Evolutionary conservation across 1,140 invertebrate genomes (phyloP).

Genomic region (Nylanderia fulva): DNA sequence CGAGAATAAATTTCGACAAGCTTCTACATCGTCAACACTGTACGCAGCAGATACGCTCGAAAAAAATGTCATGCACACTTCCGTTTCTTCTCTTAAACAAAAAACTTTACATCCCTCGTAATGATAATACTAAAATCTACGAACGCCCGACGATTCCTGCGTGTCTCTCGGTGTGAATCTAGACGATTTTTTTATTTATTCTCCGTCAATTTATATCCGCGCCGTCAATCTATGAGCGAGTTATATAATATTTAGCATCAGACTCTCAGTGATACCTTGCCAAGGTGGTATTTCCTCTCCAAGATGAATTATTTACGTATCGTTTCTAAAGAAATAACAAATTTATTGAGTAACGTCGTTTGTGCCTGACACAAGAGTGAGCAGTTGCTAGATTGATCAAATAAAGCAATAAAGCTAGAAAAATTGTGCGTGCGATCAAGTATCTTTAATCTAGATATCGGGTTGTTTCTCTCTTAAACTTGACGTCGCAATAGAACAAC

Average conservation of each 20-base stretch:
- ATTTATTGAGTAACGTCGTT: constrained; percentile 2
- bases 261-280: background rate
- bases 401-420: background rate
- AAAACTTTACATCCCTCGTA: constrained; percentile 23
- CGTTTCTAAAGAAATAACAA: background rate
- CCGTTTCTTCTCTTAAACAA: constrained; percentile 21
- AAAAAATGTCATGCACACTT: constrained; percentile 10
- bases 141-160: background rate
- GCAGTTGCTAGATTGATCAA: constrained; percentile 14
- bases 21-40: background rate
- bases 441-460: background rate
- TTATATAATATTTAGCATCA: background rate
- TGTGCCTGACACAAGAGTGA: background rate
- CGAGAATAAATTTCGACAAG: constrained; percentile 5
- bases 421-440: background rate
- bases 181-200: constrained; percentile 14
- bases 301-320: background rate
- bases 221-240: constrained; percentile 16
- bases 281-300: background rate
- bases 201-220: background rate
- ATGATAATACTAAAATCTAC: constrained; percentile 14
- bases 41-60: background rate
- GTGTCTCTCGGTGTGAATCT: background rate
- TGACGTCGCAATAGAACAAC: background rate
- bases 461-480: no score